Evolutionary conservation across 2,888 invertebrate species (phyloP), one percentile per base, ranked within the genome.

Genomic region (Ctenicera cuprea): DNA sequence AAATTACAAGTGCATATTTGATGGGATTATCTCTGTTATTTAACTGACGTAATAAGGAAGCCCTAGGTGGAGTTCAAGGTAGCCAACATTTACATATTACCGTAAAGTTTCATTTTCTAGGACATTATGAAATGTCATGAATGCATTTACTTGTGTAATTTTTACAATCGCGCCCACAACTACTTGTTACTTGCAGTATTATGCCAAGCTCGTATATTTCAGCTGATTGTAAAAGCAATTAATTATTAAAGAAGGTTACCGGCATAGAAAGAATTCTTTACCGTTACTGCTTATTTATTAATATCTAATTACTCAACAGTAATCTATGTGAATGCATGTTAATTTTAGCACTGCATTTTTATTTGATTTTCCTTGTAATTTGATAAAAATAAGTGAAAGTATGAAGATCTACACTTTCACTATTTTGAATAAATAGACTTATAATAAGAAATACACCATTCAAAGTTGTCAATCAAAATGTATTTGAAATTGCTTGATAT

Each of bases 1-100:
- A 45, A 9, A 14, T 11, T 11, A 16, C 30, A 22, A 26, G 41
- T 3, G 41, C 30, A 61, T 7, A 43, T 66, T 52, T 69, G 52
- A 70, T 63, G 26, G 41, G 54, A 63, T 70, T 70, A 64, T 20
- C 41, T 18, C 14, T 50, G 22, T 62, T 41, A 50, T 48, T 52
- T 18, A 33, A 68, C 74, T 78, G 71, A 80, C 77, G 78, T 77
- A 77, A 80, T 48, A 66, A 76, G 74, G 78, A 81, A 80, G 77
- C 80, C 81, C 77, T 77, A 77, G 74, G 70, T 68, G 45, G 80
- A 79, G 82, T 82, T 83, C 83, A 83, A 84, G 83, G 83, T 81
- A 77, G 78, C 75, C 78, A 64, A 77, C 80, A 80, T 81, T 81
- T 80, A 74, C 71, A 75, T 72, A 76, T 78, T 64, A 63, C 69